phyloP scores from a whole-genome alignment of 2,797 vertebrate genomes.

The Cryptoprocta ferox region DNA sequence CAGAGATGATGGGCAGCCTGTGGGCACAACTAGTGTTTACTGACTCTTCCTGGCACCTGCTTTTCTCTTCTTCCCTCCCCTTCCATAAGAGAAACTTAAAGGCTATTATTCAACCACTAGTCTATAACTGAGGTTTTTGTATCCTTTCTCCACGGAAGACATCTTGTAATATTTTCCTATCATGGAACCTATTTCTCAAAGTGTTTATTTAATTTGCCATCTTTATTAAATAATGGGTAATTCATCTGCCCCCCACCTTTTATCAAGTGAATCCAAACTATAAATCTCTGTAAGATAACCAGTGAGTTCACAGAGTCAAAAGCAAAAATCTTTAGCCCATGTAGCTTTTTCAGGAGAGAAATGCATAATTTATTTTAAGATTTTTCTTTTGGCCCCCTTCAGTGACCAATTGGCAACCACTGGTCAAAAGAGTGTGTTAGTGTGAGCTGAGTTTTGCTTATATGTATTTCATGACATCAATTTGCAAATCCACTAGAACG shows the following conservation, averaged over 20 bases:
- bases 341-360: not conserved
- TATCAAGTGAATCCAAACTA: not conserved
- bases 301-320: not conserved
- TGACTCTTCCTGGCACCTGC: not conserved
- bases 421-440: not conserved
- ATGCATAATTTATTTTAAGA: not conserved
- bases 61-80: conserved; percentile 7
- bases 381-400: not conserved
- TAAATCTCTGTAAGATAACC: not conserved
- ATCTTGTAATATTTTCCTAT: not conserved
- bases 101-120: not conserved
- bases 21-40: not conserved
- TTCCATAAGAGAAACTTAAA: not conserved
- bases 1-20: not conserved
- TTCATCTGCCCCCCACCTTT: not conserved
- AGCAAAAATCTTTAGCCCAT: not conserved
- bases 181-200: not conserved
- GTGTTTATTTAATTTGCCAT: not conserved
- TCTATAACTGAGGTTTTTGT: not conserved
- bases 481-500: not conserved
- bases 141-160: not conserved
- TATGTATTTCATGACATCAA: not conserved
- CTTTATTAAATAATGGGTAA: not conserved
- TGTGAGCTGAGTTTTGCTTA: not conserved
- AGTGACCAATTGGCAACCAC: not conserved